Conservation (phyloP, 1,140 invertebrate genomes). For the Micrasema minimum region DNA sequence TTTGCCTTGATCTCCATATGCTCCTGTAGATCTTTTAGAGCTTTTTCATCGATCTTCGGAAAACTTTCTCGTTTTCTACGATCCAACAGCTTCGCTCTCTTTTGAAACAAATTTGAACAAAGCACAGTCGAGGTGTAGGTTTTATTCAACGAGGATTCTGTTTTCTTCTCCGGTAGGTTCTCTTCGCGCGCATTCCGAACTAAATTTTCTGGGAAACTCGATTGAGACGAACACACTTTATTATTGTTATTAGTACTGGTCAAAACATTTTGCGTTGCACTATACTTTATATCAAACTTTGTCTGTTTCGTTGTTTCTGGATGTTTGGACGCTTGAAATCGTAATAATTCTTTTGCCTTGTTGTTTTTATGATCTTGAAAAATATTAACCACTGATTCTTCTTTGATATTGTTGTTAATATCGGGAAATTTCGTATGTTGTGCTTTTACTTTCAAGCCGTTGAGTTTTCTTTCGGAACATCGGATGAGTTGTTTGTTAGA, state of each 20-base stretch:
- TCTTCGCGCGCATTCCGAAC: background rate
- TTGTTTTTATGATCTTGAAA: slow-evolving; percentile 24
- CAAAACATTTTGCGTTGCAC: slow-evolving; percentile 1
- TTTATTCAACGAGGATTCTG: background rate
- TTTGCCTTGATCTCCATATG: slow-evolving; percentile 21
- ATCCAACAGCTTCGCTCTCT: slow-evolving; percentile 43
- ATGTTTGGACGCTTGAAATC: slow-evolving; percentile 6
- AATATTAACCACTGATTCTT: slow-evolving; percentile 9
- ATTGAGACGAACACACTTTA: background rate
- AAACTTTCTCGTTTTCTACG: slow-evolving; percentile 46
- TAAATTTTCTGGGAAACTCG: background rate
- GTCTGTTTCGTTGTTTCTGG: background rate
- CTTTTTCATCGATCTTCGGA: slow-evolving; percentile 19
- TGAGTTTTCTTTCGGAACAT: slow-evolving; percentile 22
- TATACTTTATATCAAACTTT: background rate
- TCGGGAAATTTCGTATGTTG: slow-evolving; percentile 29
- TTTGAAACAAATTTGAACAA: slow-evolving; percentile 37
- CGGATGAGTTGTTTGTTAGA: slow-evolving; percentile 10
- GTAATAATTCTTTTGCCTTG: slow-evolving; percentile 13
- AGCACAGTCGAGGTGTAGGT: background rate
- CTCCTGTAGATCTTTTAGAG: slow-evolving; percentile 33
- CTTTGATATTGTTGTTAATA: slow-evolving; percentile 19
- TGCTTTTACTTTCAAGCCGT: slow-evolving; percentile 42
- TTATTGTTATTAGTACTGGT: too few relatives aligned
- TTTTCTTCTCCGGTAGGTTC: background rate